These are phyloP conservation scores for Sciurus carolinensis DNA, from an alignment of 2,797 vertebrate species.

Conservation along the genomic window DNA sequence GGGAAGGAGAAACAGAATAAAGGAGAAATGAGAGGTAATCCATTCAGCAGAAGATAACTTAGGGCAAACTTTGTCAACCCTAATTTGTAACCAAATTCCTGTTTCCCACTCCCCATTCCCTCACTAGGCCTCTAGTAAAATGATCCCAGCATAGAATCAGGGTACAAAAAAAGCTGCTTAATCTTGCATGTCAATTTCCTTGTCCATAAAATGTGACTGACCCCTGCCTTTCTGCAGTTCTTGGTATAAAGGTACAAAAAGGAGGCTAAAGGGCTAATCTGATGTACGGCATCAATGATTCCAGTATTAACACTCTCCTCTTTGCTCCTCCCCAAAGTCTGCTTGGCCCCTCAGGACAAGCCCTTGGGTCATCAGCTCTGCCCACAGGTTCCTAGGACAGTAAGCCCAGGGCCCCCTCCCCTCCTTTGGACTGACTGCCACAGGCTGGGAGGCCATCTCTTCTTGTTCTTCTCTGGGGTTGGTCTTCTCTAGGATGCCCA, in stretches of 20 bases:
- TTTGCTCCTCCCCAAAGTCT: background rate
- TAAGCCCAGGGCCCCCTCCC: background rate
- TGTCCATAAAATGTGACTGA: background rate
- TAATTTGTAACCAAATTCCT: background rate
- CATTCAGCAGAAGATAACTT: background rate
- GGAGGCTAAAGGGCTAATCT: background rate
- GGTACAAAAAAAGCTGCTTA: background rate
- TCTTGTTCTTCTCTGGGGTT: background rate
- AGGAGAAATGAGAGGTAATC: background rate
- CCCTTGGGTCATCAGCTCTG: too few species aligned
- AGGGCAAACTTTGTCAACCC: too few species aligned
- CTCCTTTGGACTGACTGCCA: conserved; percentile 22
- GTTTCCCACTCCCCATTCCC: too few species aligned
- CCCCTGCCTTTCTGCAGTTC: background rate
- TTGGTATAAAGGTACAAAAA: background rate
- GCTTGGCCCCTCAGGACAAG: background rate
- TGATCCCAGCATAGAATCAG: background rate
- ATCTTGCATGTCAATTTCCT: background rate
- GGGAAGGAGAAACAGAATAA: background rate
- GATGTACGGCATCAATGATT: too few species aligned
- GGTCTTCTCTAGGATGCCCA: conserved; percentile 35
- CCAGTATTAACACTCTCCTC: background rate
- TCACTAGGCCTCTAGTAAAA: background rate
- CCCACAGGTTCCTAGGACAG: background rate
- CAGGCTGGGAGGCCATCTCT: conserved; percentile 38